phyloP scores from a whole-genome alignment of 92 coral and sea anemone species.

The Epizoanthus scotinus region DNA sequence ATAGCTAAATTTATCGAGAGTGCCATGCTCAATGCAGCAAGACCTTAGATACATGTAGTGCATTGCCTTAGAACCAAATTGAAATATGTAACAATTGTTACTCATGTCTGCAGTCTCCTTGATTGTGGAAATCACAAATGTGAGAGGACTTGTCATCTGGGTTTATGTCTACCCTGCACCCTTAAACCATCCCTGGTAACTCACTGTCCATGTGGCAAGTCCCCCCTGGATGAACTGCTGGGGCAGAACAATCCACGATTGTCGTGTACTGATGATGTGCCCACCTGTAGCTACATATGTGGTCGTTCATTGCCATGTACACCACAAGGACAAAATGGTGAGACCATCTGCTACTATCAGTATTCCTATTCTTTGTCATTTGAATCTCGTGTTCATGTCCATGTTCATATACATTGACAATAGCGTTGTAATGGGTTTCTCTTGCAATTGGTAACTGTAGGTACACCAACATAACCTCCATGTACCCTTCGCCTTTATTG shows the following conservation, averaged over 20 bases:
- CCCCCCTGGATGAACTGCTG: conserved; percentile 61
- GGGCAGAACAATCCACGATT: conserved; percentile 57
- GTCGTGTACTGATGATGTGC: conserved; percentile 86
- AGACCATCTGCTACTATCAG: not conserved
- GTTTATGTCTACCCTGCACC: conserved; percentile 65
- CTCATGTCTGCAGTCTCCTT: conserved; percentile 41
- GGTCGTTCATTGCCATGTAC: conserved; percentile 77
- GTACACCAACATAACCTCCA: too few species aligned
- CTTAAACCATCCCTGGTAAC: conserved; percentile 75
- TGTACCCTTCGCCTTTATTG: too few species aligned
- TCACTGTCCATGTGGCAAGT: conserved; percentile 92
- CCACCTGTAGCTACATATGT: conserved; percentile 80
- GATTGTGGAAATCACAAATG: conserved; percentile 95
- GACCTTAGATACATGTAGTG: too few species aligned
- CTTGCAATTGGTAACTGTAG: too few species aligned
- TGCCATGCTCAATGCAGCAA: too few species aligned
- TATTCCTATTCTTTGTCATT: too few species aligned
- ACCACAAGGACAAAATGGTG: conserved; percentile 42
- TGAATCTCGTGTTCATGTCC: too few species aligned
- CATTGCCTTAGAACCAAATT: too few species aligned
- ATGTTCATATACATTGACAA: too few species aligned
- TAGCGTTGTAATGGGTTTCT: not conserved
- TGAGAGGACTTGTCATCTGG: conserved; percentile 75
- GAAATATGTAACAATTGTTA: not conserved
- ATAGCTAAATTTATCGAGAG: too few species aligned